Conservation (phyloP, 2,888 invertebrate species). For the Parthenolecanium corni region DNA sequence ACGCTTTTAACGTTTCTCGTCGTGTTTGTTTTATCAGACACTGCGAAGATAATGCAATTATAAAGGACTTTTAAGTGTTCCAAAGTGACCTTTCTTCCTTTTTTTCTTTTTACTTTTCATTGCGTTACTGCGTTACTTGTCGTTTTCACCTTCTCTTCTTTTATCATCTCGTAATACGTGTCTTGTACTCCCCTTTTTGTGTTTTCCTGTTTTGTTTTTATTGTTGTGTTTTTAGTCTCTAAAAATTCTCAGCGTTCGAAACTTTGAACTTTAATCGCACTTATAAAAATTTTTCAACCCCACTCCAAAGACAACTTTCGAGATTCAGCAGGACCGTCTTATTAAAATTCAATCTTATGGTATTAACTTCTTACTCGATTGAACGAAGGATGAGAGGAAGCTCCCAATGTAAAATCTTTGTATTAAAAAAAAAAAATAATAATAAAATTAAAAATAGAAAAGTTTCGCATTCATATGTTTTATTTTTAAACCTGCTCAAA, state of each 20-base stretch:
- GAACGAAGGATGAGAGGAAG: no score
- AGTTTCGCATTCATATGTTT: constrained; percentile 1
- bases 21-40: constrained; percentile 16
- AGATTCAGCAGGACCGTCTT: background rate
- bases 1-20: constrained; percentile 17
- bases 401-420: background rate
- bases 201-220: background rate
- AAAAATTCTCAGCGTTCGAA: no score
- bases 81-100: no score
- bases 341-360: background rate
- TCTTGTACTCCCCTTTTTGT: background rate
- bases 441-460: no score
- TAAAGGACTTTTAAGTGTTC: background rate
- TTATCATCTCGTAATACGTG: no score
- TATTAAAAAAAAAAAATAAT: no score
- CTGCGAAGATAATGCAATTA: constrained; percentile 16
- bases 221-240: background rate
- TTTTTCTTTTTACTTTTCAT: no score
- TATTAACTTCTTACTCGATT: background rate
- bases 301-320: background rate
- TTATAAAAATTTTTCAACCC: background rate
- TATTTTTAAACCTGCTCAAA: constrained; percentile 12
- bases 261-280: background rate
- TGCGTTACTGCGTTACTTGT: no score
- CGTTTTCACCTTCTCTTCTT: no score